A percentile compares a stretch with the other conserved stretches of the same genome.
Evolutionary conservation across 1,140 invertebrate species (phyloP).

Genomic region (Camponotus vicinus): DNA sequence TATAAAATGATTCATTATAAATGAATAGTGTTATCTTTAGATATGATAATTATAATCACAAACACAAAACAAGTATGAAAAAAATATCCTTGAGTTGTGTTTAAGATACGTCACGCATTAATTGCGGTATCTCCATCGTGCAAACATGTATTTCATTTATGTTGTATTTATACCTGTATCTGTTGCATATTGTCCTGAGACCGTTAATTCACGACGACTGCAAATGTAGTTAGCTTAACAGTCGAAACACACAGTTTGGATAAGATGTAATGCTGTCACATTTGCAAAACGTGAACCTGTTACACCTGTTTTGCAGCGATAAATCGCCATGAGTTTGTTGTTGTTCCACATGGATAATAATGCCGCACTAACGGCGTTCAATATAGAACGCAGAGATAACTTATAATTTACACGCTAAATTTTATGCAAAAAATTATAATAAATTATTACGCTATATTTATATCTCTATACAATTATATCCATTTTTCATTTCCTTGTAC

Average conservation of each 20-base stretch:
- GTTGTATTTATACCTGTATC: conserved; percentile 43
- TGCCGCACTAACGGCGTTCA: background rate
- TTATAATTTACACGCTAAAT: conserved; percentile 19
- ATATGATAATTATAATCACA: too few relatives aligned
- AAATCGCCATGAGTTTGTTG: conserved; percentile 38
- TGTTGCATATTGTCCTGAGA: conserved; percentile 46
- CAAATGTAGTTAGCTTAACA: conserved; percentile 37
- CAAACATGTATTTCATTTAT: conserved; percentile 43
- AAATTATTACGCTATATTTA: background rate
- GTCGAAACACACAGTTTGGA: conserved; percentile 39
- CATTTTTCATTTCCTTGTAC: background rate
- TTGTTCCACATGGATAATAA: conserved; percentile 50
- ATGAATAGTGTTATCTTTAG: background rate
- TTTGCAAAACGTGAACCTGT: conserved; percentile 50
- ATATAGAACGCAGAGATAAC: background rate
- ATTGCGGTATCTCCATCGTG: conserved; percentile 18
- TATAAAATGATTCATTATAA: background rate
- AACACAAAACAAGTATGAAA: background rate
- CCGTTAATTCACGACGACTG: conserved; percentile 42
- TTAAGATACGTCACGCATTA: conserved; percentile 32
- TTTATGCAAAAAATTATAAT: background rate
- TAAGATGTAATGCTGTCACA: conserved; percentile 40
- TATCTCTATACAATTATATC: too few relatives aligned
- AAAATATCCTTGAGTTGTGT: background rate
- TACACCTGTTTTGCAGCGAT: conserved; percentile 41